Evolutionary conservation across 2,888 invertebrate genomes (phyloP).

Genomic region (Mylabris sibirica): DNA sequence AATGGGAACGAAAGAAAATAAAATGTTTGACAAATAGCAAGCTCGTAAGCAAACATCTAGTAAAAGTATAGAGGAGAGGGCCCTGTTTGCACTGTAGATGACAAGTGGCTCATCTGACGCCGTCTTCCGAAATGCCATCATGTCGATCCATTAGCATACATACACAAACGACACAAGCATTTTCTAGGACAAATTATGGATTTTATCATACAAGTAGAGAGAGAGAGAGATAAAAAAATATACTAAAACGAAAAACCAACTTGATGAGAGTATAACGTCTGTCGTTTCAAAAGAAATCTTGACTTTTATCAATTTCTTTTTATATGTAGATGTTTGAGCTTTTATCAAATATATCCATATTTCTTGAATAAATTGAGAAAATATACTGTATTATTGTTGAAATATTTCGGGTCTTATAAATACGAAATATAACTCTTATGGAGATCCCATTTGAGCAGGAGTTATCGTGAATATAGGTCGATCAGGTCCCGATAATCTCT

Average conservation of each 20-base stretch:
- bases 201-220: conserved; percentile 27
- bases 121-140: conserved; percentile 41
- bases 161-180: conserved; percentile 46
- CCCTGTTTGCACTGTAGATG: conserved; percentile 58
- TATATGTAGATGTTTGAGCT: not conserved
- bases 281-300: not conserved
- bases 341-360: conserved; percentile 4
- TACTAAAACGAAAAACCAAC: not conserved
- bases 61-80: conserved; percentile 38
- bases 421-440: not conserved
- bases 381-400: not conserved
- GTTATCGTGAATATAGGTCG: not conserved
- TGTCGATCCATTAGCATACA: conserved; percentile 53
- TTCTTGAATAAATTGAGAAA: not conserved
- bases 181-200: conserved; percentile 50
- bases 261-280: not conserved
- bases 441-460: not conserved
- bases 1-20: conserved; percentile 56
- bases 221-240: not conserved
- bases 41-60: conserved; percentile 59
- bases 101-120: conserved; percentile 54
- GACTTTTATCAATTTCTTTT: not conserved
- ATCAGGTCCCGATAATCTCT: not conserved
- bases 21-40: conserved; percentile 61
- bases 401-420: not conserved